Percentiles rank a stretch among this genome's conserved stretches.
Conservation (phyloP, 64 coral and sea anemone genomes). For the Pachyseris speciosa region DNA sequence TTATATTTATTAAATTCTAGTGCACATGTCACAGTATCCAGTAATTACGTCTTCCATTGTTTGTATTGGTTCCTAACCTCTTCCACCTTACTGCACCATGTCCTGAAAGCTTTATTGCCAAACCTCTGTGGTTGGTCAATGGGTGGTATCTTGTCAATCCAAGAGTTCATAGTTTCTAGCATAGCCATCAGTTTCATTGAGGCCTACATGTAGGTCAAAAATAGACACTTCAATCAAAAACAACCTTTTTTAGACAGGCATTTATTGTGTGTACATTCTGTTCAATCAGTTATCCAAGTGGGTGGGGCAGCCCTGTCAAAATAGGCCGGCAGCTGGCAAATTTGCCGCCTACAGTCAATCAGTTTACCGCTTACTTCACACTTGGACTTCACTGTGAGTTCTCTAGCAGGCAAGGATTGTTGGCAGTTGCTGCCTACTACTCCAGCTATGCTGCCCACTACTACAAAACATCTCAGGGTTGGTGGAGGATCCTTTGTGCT, state of each 20-base stretch:
- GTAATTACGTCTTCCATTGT: background rate
- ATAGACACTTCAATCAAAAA: background rate
- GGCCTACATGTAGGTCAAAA: conserved; percentile 30
- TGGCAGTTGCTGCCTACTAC: no score
- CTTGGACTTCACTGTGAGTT: no score
- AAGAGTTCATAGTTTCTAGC: conserved; percentile 81
- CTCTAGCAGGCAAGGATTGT: no score
- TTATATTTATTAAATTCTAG: no score
- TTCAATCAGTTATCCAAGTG: background rate
- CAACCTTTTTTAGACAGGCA: background rate
- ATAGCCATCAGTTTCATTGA: conserved; percentile 79
- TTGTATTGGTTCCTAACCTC: conserved; percentile 32
- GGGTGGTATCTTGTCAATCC: conserved; percentile 93
- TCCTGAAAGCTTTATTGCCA: conserved; percentile 94
- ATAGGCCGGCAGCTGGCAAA: no score
- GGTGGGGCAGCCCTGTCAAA: no score
- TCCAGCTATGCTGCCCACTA: no score
- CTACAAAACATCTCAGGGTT: no score
- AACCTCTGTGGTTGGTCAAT: conserved; percentile 93
- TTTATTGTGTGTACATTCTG: background rate
- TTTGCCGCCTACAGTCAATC: no score
- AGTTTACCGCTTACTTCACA: no score
- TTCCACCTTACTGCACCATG: conserved; percentile 79
- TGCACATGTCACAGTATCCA: no score
- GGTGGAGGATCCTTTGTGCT: no score